Evolutionary conservation across 2,797 vertebrate species (phyloP).

Genomic region (Crax fasciolata): DNA sequence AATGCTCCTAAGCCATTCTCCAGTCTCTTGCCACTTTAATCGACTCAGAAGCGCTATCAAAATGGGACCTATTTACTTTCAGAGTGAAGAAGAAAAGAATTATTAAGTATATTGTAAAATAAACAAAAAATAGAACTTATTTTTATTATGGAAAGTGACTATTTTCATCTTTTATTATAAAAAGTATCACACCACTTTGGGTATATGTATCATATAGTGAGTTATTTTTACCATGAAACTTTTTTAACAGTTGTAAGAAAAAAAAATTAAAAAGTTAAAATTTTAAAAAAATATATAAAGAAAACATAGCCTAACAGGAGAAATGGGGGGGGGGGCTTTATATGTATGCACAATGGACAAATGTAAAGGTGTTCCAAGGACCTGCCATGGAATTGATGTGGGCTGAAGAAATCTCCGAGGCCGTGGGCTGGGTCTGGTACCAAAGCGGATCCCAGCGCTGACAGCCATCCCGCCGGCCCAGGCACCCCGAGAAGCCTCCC

Average conservation of each 20-base stretch:
- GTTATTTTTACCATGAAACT: slow-evolving; percentile 93
- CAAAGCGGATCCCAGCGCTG: neutral
- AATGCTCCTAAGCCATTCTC: slow-evolving; percentile 86
- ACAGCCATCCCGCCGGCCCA: neutral
- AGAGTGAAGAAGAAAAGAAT: slow-evolving; percentile 88
- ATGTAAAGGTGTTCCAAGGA: slow-evolving; percentile 52
- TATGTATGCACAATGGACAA: slow-evolving; percentile 35
- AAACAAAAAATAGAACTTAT: slow-evolving; percentile 99
- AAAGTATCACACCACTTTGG: slow-evolving; percentile 87
- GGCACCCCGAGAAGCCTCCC: slow-evolving; percentile 13
- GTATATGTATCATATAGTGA: slow-evolving; percentile 95
- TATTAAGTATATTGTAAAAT: slow-evolving; percentile 99
- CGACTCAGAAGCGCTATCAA: slow-evolving; percentile 55
- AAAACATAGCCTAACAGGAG: slow-evolving; percentile 74
- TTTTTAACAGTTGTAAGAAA: slow-evolving; percentile 92
- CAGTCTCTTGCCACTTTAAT: slow-evolving; percentile 56
- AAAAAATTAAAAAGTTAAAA: slow-evolving; percentile 78
- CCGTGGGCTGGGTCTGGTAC: neutral
- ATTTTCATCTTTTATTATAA: slow-evolving; percentile 91
- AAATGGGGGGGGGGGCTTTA: slow-evolving; percentile 58
- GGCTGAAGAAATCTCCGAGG: slow-evolving; percentile 22
- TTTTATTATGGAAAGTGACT: slow-evolving; percentile 99
- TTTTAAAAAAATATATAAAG: slow-evolving; percentile 74
- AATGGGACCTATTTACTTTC: slow-evolving; percentile 71
- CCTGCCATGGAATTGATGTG: neutral